phyloP scores from a whole-genome alignment of 2,113 vertebrate species.

The Alosa alosa region DNA sequence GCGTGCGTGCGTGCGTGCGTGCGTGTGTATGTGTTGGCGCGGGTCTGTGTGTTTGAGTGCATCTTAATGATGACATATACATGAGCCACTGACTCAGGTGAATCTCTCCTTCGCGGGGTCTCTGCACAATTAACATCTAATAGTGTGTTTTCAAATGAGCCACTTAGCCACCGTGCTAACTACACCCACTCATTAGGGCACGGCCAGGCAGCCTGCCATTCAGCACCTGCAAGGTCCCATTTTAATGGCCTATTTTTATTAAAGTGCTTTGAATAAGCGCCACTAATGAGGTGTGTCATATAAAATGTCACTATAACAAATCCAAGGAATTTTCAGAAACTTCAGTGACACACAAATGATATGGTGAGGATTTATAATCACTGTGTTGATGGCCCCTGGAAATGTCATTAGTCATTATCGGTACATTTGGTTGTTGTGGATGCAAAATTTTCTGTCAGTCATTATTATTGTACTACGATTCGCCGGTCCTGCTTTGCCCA shows the following conservation, averaged over 20 bases:
- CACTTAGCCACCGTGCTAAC: neutral
- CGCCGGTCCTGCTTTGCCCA: neutral
- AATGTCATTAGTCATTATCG: neutral
- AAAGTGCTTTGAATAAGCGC: neutral
- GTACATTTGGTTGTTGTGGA: neutral
- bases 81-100: constrained; percentile 8
- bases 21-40: neutral
- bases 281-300: neutral
- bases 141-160: constrained; percentile 7
- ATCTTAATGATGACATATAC: neutral
- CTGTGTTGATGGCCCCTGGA: neutral
- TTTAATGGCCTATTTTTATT: constrained; percentile 3
- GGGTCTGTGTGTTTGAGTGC: neutral
- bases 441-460: neutral
- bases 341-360: neutral
- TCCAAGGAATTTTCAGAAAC: neutral
- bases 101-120: neutral
- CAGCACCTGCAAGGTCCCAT: neutral
- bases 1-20: neutral
- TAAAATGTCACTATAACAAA: neutral
- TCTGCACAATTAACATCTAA: constrained; percentile 20
- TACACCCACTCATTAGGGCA: neutral
- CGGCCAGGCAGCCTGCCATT: neutral
- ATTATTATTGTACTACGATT: neutral
- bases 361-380: neutral